Evolutionary conservation across 1,140 invertebrate genomes (phyloP), one percentile per base, ranked within the genome.

Genomic region (Drosophila elegans): DNA sequence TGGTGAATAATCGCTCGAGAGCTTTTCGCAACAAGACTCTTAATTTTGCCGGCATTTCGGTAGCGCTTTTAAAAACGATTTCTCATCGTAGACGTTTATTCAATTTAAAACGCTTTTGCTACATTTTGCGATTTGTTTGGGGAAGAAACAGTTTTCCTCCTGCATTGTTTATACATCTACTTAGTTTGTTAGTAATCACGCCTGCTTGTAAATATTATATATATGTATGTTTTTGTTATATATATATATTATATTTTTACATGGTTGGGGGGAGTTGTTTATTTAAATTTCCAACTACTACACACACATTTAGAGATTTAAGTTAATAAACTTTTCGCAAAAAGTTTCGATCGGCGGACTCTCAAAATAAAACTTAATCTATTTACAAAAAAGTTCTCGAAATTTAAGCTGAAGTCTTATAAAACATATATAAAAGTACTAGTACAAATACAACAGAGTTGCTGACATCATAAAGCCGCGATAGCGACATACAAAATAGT

Each of bases 221-320:
- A 48, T 41, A 61, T 67, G 54, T 48, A 39, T 21, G 16, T 21
- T 21, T 21, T 21, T 21, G 1, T 39, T 10, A 16, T 5, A 9
- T 46, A 60, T 76, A 41, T 41, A 72, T 63, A 39, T 64, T 54
- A 36, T 48, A 46, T 63, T 46, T 82, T 46, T 76, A 75, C 56
- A 74, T 80, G 56, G 67, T 63, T 61, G 38, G 69, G 74, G 75
- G 61, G 57, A 78, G 55, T 60, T 81, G 57, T 48, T 86, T 76
- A 86, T 76, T 89, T 72, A 66, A 80, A 77, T 60, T 77, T 45
- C 51, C 77, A 89, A 74, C 84, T 84, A 74, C 75, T 76, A 74
- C 72, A 84, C 82, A 80, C 55, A 88, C 84, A 88, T 89, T 67
- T 69, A 89, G 80, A 89, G 86, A 74, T 71, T 57, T 53, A 49